phyloP scores from a whole-genome alignment of 2,888 invertebrate genomes.

The Drosophila merina region DNA sequence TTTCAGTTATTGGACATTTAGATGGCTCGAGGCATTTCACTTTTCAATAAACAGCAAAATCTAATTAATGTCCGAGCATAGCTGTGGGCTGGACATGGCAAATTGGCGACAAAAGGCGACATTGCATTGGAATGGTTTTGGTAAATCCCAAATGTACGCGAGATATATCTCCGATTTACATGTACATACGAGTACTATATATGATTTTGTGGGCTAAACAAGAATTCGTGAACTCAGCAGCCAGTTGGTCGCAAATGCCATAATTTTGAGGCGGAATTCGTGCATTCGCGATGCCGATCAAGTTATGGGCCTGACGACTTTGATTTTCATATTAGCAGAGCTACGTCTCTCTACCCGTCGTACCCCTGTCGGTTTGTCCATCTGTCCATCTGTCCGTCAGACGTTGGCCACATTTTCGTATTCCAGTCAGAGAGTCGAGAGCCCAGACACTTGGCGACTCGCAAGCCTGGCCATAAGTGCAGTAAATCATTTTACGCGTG shows the following conservation, averaged over 20 bases:
- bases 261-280: slow-evolving; percentile 51
- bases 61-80: slow-evolving; percentile 65
- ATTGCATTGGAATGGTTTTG: slow-evolving; percentile 36
- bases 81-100: slow-evolving; percentile 42
- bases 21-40: slow-evolving; percentile 38
- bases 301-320: slow-evolving; percentile 69
- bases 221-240: slow-evolving; percentile 66
- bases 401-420: slow-evolving; percentile 54
- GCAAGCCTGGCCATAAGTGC: slow-evolving; percentile 68
- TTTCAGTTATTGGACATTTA: slow-evolving; percentile 29
- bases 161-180: slow-evolving; percentile 31
- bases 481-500: slow-evolving; percentile 80
- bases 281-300: slow-evolving; percentile 55
- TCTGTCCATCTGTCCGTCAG: slow-evolving; percentile 41
- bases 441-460: slow-evolving; percentile 45
- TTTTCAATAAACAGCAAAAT: slow-evolving; percentile 43
- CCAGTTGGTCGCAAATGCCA: slow-evolving; percentile 52
- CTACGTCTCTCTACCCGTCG: not conserved
- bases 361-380: slow-evolving; percentile 2
- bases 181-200: slow-evolving; percentile 13
- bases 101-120: slow-evolving; percentile 63
- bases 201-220: slow-evolving; percentile 52
- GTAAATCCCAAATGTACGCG: slow-evolving; percentile 30
- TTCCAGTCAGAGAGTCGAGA: slow-evolving; percentile 59
- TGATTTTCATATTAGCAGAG: slow-evolving; percentile 64